Percentiles rank a stretch among this genome's conserved stretches.
Conservation (phyloP, 1,140 invertebrate genomes). For the Psilanteris sp. region DNA sequence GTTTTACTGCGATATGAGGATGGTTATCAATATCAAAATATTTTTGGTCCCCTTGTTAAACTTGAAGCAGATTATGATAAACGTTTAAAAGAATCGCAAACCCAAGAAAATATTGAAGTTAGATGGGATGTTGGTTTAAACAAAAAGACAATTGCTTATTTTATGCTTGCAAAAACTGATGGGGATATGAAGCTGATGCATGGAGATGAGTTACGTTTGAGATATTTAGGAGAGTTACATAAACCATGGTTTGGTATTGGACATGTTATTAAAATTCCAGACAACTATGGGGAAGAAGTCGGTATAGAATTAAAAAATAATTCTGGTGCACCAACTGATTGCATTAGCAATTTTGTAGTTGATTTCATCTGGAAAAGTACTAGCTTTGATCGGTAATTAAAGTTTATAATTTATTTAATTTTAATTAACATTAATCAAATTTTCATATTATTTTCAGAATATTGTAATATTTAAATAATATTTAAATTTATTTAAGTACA, state of each 20-base stretch:
- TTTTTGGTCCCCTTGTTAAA: constrained; percentile 98
- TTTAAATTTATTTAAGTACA: too few relatives aligned
- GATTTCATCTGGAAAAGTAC: constrained; percentile 99
- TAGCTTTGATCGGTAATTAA: constrained; percentile 94
- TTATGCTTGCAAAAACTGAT: constrained; percentile 98
- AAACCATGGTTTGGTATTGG: constrained; percentile 97
- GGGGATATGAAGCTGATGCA: constrained; percentile 99
- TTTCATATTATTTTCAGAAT: too few relatives aligned
- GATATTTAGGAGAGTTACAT: constrained; percentile 95
- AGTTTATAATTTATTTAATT: too few relatives aligned
- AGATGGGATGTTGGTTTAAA: constrained; percentile 99
- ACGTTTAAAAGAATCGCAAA: constrained; percentile 98
- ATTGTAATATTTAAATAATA: too few relatives aligned
- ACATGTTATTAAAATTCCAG: constrained; percentile 98
- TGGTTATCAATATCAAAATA: constrained; percentile 99
- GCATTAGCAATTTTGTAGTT: constrained; percentile 97
- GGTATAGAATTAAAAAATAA: constrained; percentile 97
- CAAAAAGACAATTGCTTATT: constrained; percentile 98
- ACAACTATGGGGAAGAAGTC: constrained; percentile 99
- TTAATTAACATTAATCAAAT: too few relatives aligned
- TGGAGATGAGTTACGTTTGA: constrained; percentile 96
- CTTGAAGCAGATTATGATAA: constrained; percentile 99
- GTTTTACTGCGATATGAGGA: constrained; percentile 97
- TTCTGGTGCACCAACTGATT: constrained; percentile 93
- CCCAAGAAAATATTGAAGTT: constrained; percentile 98